Evolutionary conservation across 1,140 invertebrate genomes (phyloP), one percentile per base, ranked within the genome.

Genomic region (Pogonomyrmex californicus): DNA sequence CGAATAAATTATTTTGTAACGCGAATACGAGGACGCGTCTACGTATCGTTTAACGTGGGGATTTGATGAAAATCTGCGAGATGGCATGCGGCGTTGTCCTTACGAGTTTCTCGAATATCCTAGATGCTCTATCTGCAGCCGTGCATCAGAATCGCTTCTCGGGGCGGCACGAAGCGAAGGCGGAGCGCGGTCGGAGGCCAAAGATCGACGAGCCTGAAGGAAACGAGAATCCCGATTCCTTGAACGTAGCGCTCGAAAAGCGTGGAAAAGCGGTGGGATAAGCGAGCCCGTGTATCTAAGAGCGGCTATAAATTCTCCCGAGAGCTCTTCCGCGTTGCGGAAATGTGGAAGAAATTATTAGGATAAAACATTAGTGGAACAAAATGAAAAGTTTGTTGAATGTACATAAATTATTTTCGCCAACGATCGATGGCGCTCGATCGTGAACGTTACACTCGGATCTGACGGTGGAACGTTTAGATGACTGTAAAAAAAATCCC

Each of bases 201-300:
- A 73, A 88, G 88, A 88, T 88, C 87, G 81, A 73, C 81, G 58
- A 89, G 66, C 82, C 73, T 9, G 56, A 66, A 89, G 68, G 60
- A 86, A 88, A 88, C 73, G 58, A 77, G 81, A 44, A 85, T 86
- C 58, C 58, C 79, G 73, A 87, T 77, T 63, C 66, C 58, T 68
- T 54, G 58, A 30, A 56, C 63, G 23, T 30, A 38, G 63, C 54
- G 77, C 38, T 36, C n/a, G 10, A 77, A 58, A 47, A n/a, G n/a
- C 12, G n/a, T 44, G 65, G 66, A 71, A 58, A 60, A 82, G 66
- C 54, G 41, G 10, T 44, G 17, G 36, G 47, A 44, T 54, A 30
- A n/a, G 9, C 30, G 9, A 33, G 33, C 71, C 33, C 58, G 58
- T 17, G 44, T 14, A n/a, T 63, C 10, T 36, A 49, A 78, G 23